Base-by-base conservation (phyloP, 2,113 vertebrate genomes). In the Geothlypis trichas region DNA sequence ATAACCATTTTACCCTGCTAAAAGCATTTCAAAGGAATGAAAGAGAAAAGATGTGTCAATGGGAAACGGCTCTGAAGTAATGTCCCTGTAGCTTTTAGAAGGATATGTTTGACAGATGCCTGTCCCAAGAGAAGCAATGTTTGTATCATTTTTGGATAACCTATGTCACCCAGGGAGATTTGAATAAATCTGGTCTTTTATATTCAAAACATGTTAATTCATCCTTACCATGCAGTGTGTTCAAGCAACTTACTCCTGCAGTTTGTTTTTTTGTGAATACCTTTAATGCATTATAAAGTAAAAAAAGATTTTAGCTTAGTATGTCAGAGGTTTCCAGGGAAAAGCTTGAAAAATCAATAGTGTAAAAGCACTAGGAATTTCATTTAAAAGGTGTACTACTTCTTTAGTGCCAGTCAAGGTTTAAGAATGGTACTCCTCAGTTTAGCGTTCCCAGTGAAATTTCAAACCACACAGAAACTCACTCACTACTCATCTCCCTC, bases 221-320 rank as follows among this genome's bases (percentile, higher is more conserved):
- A 7, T 59, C 22, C 65, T 95, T 92, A 66, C 65, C 44, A 30
- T 78, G 63, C 52, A 91, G 63, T 79, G 83, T 93, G 69, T 95
- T 89, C 91, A 95, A 97, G 69, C 37, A 95, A 87, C 51, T 93
- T 95, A 90, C 65, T 94, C 62, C 51, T 77, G 73, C 24, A 93
- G 49, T 90, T 91, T 80, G 35, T 94, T 95, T 97, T 67, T 95
- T 86, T 93, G n/a, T 22, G 84, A 91, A 69, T 89, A 94, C 20
- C 31, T 73, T 90, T 91, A 89, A 90, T 84, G 54, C 37, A 49
- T 67, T 74, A 84, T 49, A 87, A 96, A 93, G 90, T 63, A 84
- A 95, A 97, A 96, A 61, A 55, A 33, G 2, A 27, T 31, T 26
- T 96, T 89, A 89, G 35, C 61, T 92, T 93, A 77, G 31, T 83